Evolutionary conservation across 2,888 invertebrate genomes (phyloP), one percentile per base, ranked within the genome.

Genomic region (Stegana nigrithorax): DNA sequence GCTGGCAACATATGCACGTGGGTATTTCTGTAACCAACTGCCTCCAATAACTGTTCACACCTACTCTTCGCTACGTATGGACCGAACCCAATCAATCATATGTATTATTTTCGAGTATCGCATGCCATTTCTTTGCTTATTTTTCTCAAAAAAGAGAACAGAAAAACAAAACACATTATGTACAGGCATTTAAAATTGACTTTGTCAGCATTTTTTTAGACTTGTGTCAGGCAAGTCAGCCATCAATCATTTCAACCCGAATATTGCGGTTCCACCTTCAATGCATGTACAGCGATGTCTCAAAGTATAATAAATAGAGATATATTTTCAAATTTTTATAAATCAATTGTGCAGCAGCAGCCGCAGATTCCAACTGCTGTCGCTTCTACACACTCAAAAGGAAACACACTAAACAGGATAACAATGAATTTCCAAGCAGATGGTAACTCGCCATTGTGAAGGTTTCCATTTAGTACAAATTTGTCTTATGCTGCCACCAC

Each of bases 211-310:
- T 55, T 36, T 36, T 36, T 55, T 55, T 14, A 39, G n/a, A n/a
- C 17, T 47, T 32, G 8, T 32, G 17, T 53, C 6, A 29, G 29
- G n/a, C n/a, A n/a, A n/a, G n/a, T n/a, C n/a, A n/a, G n/a, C n/a
- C 66, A 75, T 77, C 78, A 69, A 75, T 75, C 79, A 79, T 61
- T 53, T 23, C n/a, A n/a, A n/a, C 74, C 65, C 36, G 53, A 12
- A 55, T 55, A 32, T 79, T 75, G 75, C 63, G 70, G 58, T 68
- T 70, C 68, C 77, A 73, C 73, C 79, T 75, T 73, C 75, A 68
- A 71, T n/a, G n/a, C n/a, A n/a, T n/a, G n/a, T n/a, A n/a, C n/a
- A n/a, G n/a, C n/a, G n/a, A n/a, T n/a, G n/a, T n/a, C n/a, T n/a
- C n/a, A n/a, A n/a, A n/a, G n/a, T n/a, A n/a, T n/a, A n/a, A n/a